phyloP scores from a whole-genome alignment of 2,888 invertebrate species.

The Eristalis pertinax region DNA sequence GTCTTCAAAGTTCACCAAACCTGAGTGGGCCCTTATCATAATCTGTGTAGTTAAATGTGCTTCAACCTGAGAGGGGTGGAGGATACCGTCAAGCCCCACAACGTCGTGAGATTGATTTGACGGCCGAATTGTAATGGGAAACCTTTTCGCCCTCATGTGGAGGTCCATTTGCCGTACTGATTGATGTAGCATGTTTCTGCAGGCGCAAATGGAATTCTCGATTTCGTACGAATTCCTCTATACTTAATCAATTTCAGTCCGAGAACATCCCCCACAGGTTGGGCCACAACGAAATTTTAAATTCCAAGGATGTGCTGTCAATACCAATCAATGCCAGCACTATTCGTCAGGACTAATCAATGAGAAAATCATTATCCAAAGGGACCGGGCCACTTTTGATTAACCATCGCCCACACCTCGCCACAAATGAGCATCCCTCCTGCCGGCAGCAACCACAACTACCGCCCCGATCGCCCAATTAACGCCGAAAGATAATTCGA shows the following conservation, averaged over 20 bases:
- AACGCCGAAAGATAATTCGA: constrained; percentile 16
- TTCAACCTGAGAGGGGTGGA: no score
- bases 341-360: not conserved
- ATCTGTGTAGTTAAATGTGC: not conserved
- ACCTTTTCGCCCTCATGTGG: not conserved
- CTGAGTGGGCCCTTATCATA: not conserved
- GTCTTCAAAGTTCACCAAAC: not conserved
- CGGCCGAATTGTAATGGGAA: not conserved
- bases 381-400: not conserved
- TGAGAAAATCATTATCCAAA: not conserved
- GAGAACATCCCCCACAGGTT: not conserved
- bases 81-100: no score
- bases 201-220: not conserved
- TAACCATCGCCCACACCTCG: no score
- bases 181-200: not conserved
- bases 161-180: not conserved
- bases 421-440: not conserved
- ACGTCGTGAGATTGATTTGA: no score
- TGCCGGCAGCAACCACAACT: no score
- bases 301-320: not conserved
- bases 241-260: not conserved
- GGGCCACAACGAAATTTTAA: not conserved
- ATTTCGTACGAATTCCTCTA: not conserved
- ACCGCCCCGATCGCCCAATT: not conserved
- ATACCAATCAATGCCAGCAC: not conserved